Conservation (phyloP, 1,140 invertebrate genomes). For the Gonioctena quinquepunctata region DNA sequence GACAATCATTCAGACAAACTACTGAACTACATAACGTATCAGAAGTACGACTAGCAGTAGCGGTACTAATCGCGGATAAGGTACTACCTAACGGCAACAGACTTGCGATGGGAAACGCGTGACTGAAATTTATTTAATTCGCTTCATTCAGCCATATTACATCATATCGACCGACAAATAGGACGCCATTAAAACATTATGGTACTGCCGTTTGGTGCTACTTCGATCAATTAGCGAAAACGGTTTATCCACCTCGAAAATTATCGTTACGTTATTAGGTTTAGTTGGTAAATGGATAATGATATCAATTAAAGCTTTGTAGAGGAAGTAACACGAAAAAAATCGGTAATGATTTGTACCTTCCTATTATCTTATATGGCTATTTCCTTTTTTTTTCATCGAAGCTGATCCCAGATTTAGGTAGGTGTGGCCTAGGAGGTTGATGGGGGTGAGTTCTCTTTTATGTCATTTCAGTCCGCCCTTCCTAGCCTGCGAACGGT, state of each 20-base stretch:
- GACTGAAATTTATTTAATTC: background rate
- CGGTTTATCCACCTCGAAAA: background rate
- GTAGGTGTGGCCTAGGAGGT: background rate
- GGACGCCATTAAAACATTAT: background rate
- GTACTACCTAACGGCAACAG: background rate
- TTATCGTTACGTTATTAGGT: background rate
- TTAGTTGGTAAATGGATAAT: background rate
- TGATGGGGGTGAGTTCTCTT: too few species aligned
- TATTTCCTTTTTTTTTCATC: too few species aligned
- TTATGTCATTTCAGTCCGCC: too few species aligned
- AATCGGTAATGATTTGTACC: too few species aligned
- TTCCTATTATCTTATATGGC: too few species aligned
- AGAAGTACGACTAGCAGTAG: background rate
- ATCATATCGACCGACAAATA: background rate
- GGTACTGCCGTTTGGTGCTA: background rate
- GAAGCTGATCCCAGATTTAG: background rate
- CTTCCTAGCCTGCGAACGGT: too few species aligned
- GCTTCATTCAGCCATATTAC: background rate
- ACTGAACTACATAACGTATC: background rate
- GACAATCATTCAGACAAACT: background rate
- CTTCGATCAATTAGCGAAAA: background rate
- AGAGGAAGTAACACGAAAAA: too few species aligned
- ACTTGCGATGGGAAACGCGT: background rate
- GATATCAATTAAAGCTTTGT: background rate
- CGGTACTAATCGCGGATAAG: background rate